Evolutionary conservation across 2,888 invertebrate genomes (phyloP).

Genomic region (Andrena minutula): DNA sequence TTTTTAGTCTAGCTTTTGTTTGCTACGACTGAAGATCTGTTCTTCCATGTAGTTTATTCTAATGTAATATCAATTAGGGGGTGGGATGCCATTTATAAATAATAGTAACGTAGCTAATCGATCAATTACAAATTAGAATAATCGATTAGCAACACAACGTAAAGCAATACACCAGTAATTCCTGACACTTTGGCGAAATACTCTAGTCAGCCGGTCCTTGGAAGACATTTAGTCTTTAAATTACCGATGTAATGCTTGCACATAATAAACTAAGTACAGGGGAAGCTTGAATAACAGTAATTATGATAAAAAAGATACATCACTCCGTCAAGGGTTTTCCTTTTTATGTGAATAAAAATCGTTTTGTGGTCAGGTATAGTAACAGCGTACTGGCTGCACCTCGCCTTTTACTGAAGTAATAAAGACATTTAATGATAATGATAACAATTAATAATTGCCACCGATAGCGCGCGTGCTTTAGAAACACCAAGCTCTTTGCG

Average conservation of each 20-base stretch:
- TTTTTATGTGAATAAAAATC: slow-evolving; percentile 20
- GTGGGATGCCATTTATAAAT: slow-evolving; percentile 72
- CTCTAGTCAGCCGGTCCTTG: slow-evolving; percentile 74
- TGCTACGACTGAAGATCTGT: slow-evolving; percentile 81
- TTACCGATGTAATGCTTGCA: slow-evolving; percentile 30
- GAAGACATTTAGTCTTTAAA: slow-evolving; percentile 10
- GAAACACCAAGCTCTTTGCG: slow-evolving; percentile 10
- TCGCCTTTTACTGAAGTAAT: no score
- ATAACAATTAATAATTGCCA: slow-evolving; percentile 27
- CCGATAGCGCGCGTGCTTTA: slow-evolving; percentile 8
- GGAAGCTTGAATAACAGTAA: slow-evolving; percentile 25
- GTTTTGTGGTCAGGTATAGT: no score
- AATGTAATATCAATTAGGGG: slow-evolving; percentile 67
- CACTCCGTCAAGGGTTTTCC: slow-evolving; percentile 25
- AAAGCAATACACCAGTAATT: slow-evolving; percentile 82
- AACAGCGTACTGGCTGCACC: no score
- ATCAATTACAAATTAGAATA: slow-evolving; percentile 70
- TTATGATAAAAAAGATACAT: slow-evolving; percentile 21
- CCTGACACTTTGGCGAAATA: slow-evolving; percentile 81
- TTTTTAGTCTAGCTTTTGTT: slow-evolving; percentile 77
- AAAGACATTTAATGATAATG: no score
- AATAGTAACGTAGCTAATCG: slow-evolving; percentile 73
- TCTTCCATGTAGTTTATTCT: slow-evolving; percentile 83
- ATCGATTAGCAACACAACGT: slow-evolving; percentile 73
- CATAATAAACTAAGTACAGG: slow-evolving; percentile 18